Percentiles rank a stretch among this genome's conserved stretches.
Conservation (phyloP, 1,140 invertebrate genomes). For the Aradophagus sp. region DNA sequence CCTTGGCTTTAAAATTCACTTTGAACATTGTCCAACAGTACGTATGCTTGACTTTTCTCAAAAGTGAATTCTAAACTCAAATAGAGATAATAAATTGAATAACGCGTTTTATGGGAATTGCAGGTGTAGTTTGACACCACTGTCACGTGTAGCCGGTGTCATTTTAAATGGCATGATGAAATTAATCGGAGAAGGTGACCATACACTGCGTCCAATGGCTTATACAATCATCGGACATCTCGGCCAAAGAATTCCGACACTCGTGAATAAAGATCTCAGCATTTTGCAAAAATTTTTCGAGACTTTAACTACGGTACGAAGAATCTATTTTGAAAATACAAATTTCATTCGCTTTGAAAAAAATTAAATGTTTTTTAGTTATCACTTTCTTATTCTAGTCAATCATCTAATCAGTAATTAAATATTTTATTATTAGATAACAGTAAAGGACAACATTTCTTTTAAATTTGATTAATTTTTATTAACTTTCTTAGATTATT, state of each 20-base stretch:
- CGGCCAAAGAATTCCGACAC: constrained; percentile 79
- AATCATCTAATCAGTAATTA: too few relatives aligned
- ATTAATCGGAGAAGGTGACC: constrained; percentile 73
- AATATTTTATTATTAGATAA: too few relatives aligned
- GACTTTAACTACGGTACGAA: constrained; percentile 77
- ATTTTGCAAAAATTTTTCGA: constrained; percentile 81
- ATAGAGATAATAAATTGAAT: too few relatives aligned
- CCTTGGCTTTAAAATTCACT: constrained; percentile 87
- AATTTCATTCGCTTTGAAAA: too few relatives aligned
- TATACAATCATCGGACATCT: constrained; percentile 86
- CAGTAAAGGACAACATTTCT: too few relatives aligned
- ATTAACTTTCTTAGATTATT: too few relatives aligned
- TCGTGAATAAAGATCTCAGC: constrained; percentile 81
- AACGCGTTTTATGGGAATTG: too few relatives aligned
- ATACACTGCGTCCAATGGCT: constrained; percentile 80
- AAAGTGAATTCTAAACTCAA: too few relatives aligned
- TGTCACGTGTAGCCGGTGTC: constrained; percentile 68
- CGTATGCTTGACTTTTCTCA: constrained; percentile 18
- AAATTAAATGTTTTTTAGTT: too few relatives aligned
- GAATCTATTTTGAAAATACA: constrained; percentile 7
- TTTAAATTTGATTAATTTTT: too few relatives aligned
- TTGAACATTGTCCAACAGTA: constrained; percentile 85
- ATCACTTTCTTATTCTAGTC: too few relatives aligned
- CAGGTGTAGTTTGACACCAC: constrained; percentile 66
- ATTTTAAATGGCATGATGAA: constrained; percentile 72